These are phyloP conservation scores for Xestobium rufovillosum DNA, from an alignment of 2,888 invertebrate species.

Conservation along the genomic window DNA sequence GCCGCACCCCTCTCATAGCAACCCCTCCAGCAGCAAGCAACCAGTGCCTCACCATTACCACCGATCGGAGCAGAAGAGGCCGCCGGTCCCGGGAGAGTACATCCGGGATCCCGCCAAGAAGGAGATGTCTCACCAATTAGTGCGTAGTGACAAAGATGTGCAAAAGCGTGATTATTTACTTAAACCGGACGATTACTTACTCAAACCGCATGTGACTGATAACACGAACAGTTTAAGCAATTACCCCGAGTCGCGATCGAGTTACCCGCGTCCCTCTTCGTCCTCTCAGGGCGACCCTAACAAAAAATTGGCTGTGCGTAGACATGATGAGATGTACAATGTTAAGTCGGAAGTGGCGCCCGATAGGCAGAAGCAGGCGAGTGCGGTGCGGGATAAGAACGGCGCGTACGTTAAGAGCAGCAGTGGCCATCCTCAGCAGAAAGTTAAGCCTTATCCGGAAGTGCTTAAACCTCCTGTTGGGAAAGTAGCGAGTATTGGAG, in stretches of 20 bases:
- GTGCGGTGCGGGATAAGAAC: conserved; percentile 32
- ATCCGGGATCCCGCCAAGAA: conserved; percentile 19
- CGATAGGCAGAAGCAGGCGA: conserved; percentile 33
- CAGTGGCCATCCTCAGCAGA: conserved; percentile 37
- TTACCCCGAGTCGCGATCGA: conserved; percentile 24
- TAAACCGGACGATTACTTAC: conserved; percentile 32
- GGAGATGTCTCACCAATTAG: conserved; percentile 16
- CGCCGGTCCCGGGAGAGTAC: conserved; percentile 24
- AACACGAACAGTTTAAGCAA: conserved; percentile 28
- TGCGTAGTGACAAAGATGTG: conserved; percentile 26
- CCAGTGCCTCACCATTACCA: conserved; percentile 27
- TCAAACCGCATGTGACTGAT: conserved; percentile 31
- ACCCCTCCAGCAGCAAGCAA: conserved; percentile 21
- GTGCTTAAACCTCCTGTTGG: too few relatives aligned
- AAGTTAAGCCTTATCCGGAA: too few relatives aligned
- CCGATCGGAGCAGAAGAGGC: conserved; percentile 26
- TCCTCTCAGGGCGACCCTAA: conserved; percentile 27
- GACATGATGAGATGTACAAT: conserved; percentile 31
- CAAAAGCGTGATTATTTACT: conserved; percentile 33
- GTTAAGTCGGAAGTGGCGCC: conserved; percentile 32
- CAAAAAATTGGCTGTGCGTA: conserved; percentile 26
- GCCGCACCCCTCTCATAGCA: conserved; percentile 14
- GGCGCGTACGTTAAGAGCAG: conserved; percentile 33
- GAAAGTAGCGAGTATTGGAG: too few relatives aligned
- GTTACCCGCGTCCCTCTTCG: conserved; percentile 23